These are phyloP conservation scores for Drosophila affinis DNA, from an alignment of 2,888 invertebrate species.

Conservation along the genomic window DNA sequence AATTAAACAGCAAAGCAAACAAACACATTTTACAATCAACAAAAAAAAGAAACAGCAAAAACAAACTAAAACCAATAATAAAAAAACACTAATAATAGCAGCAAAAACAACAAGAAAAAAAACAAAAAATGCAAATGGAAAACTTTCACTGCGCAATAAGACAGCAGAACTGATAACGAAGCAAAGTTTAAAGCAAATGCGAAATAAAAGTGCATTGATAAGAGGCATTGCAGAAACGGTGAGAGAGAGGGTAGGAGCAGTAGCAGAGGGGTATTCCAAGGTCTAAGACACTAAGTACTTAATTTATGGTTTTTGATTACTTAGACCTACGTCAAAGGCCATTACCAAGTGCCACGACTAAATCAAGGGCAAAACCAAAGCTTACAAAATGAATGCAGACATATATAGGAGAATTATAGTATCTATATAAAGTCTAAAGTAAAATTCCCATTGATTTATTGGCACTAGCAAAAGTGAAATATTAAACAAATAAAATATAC, in stretches of 20 bases:
- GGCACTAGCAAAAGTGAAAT: slow-evolving; percentile 1
- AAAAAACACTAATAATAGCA: slow-evolving; percentile 35
- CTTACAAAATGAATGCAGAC: slow-evolving; percentile 1
- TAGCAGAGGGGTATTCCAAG: background rate
- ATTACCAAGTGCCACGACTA: slow-evolving; percentile 17
- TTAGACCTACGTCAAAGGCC: slow-evolving; percentile 70
- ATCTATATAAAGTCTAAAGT: background rate
- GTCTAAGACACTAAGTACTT: slow-evolving; percentile 40
- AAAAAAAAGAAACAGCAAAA: background rate
- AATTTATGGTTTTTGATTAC: slow-evolving; percentile 60
- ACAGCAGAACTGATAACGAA: slow-evolving; percentile 34
- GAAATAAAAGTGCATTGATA: slow-evolving; percentile 54
- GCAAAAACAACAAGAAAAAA: slow-evolving; percentile 18
- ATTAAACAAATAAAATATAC: background rate
- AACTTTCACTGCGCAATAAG: slow-evolving; percentile 80
- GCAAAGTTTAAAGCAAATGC: slow-evolving; percentile 40
- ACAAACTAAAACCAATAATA: slow-evolving; percentile 1
- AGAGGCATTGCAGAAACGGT: slow-evolving; percentile 7
- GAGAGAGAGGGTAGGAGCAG: background rate
- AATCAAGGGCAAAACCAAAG: slow-evolving; percentile 37
- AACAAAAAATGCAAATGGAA: slow-evolving; percentile 27
- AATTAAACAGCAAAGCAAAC: slow-evolving; percentile 33
- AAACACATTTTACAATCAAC: slow-evolving; percentile 19
- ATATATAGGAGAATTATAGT: background rate
- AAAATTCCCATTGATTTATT: slow-evolving; percentile 26